Percentiles rank a stretch among this genome's conserved stretches.
These are phyloP conservation scores for Lasioglossum malachurum DNA, from an alignment of 2,888 invertebrate species.

Conservation along the genomic window DNA sequence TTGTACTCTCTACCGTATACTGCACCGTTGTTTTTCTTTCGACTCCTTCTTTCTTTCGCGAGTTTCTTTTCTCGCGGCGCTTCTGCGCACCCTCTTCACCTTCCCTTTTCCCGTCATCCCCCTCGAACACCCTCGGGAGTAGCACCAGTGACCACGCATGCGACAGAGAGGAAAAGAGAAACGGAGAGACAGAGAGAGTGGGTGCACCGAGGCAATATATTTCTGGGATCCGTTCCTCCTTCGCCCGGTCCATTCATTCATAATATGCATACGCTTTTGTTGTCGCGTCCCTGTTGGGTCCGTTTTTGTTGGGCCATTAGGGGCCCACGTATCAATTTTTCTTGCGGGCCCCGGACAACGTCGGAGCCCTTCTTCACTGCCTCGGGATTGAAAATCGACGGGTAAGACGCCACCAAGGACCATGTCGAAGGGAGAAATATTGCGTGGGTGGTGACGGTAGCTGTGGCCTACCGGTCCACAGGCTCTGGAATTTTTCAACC, in stretches of 20 bases:
- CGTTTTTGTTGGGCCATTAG: conserved; percentile 82
- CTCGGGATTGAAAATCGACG: conserved; percentile 48
- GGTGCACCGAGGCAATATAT: conserved; percentile 81
- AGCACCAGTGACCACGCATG: conserved; percentile 72
- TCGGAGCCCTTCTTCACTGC: conserved; percentile 33
- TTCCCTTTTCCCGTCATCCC: conserved; percentile 19
- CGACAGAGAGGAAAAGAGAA: conserved; percentile 55
- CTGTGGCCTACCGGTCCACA: background rate
- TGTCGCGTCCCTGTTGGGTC: conserved; percentile 79
- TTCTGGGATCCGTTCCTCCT: conserved; percentile 81
- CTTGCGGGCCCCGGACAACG: conserved; percentile 69
- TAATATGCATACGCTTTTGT: conserved; percentile 83
- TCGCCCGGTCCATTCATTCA: conserved; percentile 81
- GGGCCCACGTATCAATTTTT: conserved; percentile 83
- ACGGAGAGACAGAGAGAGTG: conserved; percentile 64
- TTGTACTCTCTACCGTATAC: conserved; percentile 1
- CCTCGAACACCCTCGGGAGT: conserved; percentile 3
- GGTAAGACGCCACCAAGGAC: background rate
- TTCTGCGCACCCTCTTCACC: conserved; percentile 31
- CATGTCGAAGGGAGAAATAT: conserved; percentile 32
- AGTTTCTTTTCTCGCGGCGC: conserved; percentile 39
- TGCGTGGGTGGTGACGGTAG: conserved; percentile 31
- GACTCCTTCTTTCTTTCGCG: conserved; percentile 39
- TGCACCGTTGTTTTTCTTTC: conserved; percentile 50
- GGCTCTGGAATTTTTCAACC: background rate